phyloP scores from a whole-genome alignment of 2,888 invertebrate genomes.

The Microctonus brassicae region DNA sequence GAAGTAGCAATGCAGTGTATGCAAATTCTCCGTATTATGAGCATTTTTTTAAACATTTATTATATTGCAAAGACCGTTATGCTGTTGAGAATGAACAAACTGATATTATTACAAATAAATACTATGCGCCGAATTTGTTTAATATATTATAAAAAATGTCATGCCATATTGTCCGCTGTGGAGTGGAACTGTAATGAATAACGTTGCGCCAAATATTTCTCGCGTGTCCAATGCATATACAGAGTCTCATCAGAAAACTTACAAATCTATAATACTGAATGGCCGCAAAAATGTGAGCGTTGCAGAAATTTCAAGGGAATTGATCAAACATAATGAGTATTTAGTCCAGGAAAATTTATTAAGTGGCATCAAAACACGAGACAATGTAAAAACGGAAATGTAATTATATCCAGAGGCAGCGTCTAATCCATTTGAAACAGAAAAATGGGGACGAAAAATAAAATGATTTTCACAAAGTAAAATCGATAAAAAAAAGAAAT shows the following conservation, averaged over 20 bases:
- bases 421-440: too few species aligned
- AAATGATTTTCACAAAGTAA: too few species aligned
- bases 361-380: too few species aligned
- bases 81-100: background rate
- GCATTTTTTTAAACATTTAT: background rate
- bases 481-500: too few species aligned
- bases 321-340: background rate
- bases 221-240: background rate
- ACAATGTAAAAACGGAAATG: too few species aligned
- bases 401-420: too few species aligned
- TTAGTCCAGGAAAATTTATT: background rate
- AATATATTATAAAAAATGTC: background rate
- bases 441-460: too few species aligned
- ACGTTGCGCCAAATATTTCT: background rate
- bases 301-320: background rate
- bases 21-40: background rate
- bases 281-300: background rate
- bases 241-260: background rate
- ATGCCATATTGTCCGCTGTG: constrained; percentile 10
- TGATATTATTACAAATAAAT: background rate
- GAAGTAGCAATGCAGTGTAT: background rate
- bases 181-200: constrained; percentile 2
- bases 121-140: background rate
- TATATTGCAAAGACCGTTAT: background rate
- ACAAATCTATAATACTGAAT: background rate